Evolutionary conservation across 2,888 invertebrate genomes (phyloP).

Genomic region (Ophion ventricosus): DNA sequence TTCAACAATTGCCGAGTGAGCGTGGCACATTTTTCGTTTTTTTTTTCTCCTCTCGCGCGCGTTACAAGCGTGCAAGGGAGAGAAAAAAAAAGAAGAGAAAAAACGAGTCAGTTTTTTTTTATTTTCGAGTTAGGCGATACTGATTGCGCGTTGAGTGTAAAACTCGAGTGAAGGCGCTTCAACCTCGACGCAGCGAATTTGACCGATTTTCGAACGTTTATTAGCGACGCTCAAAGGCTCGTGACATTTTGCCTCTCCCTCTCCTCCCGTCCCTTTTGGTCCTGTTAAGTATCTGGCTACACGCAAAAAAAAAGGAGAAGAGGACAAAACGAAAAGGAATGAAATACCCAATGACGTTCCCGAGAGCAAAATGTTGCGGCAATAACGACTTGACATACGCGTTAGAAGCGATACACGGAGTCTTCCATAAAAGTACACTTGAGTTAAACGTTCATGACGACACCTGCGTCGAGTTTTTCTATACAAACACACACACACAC

Average conservation of each 20-base stretch:
- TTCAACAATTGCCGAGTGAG: conserved; percentile 13
- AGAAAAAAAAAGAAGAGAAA: background rate
- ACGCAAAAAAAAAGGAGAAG: background rate
- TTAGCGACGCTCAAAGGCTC: no score
- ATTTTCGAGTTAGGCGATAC: no score
- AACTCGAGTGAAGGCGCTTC: no score
- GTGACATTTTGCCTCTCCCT: no score
- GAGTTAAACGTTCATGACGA: background rate
- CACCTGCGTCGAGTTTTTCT: background rate
- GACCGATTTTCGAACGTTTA: background rate
- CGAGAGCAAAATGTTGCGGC: background rate
- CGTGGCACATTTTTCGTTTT: background rate
- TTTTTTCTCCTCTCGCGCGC: conserved; percentile 2
- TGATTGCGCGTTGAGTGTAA: no score
- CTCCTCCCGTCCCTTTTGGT: no score
- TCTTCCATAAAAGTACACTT: conserved; percentile 9
- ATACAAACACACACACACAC: no score
- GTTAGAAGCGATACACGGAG: background rate
- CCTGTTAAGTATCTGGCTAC: background rate
- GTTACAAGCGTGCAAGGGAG: background rate
- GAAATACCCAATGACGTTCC: background rate
- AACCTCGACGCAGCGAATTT: background rate
- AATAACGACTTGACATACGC: background rate
- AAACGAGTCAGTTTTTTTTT: no score
- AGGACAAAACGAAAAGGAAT: background rate